Evolutionary conservation across 2,797 vertebrate genomes (phyloP), one percentile per base, ranked within the genome.

Genomic region (Borostomias antarcticus): DNA sequence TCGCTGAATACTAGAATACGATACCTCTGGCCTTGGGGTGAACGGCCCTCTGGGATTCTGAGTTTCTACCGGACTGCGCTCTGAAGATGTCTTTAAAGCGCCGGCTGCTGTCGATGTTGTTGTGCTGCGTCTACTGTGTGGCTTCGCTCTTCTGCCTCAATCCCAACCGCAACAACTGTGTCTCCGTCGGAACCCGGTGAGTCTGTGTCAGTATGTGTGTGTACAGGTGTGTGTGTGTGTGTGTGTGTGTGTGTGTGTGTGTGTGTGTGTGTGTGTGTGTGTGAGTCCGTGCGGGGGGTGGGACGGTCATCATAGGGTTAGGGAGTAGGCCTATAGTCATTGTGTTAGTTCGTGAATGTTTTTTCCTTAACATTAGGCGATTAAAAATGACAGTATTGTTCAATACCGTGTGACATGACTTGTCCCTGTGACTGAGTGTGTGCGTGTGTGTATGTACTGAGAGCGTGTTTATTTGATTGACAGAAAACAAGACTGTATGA

Each of bases 41-140:
- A 3, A 9, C 23, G n/a, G n/a, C 23, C 19, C 6, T 11, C 35
- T 40, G 23, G 35, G 26, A 25, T 23, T 25, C 13, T 43, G 23
- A 28, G 53, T 40, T 50, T 19, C 29, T 25, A 30, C 25, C 10
- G 29, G 61, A 52, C 23, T 26, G 23, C 15, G 47, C 30, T 51
- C 50, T 69, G 65, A 90, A 79, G 72, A 93, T 93, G 91, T 89
- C 89, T 51, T 73, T 92, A 66, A 92, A 88, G 77, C 76, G 79
- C 5, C 85, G 83, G 65, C 77, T 93, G 72, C 72, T 92, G 56
- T 92, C 92, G 50, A 82, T 92, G 82, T 59, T 93, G 69, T 65
- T 92, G 82, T 92, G 92, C 73, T 92, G 91, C 75, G 85, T 85
- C 71, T 92, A 89, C 69, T 90, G 89, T 1, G 71, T 92, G 76